Evolutionary conservation across 2,797 vertebrate genomes (phyloP), one percentile per base, ranked within the genome.

Genomic region (Ibycter americanus): DNA sequence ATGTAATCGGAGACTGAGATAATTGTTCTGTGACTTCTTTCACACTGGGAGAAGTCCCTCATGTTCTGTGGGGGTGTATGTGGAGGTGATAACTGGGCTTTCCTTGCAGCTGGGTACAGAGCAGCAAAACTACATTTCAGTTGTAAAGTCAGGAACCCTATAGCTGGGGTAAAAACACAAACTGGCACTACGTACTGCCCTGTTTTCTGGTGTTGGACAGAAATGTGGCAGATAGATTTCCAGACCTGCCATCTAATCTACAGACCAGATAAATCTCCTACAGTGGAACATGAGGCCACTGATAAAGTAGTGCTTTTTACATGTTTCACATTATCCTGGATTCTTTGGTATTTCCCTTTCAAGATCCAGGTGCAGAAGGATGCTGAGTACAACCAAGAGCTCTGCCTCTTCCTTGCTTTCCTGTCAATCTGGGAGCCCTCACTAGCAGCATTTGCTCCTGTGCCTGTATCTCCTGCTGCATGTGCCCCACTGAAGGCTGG

Each of bases 251-350:
- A 1, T 5, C 65, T 73, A 6, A 49, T 16, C 18, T 73, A 4
- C 22, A 66, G 32, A 40, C 21, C 26, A 34, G 42, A 27, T 36
- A 26, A 68, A 54, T 20, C 32, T 62, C 31, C 42, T 13, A 6
- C 29, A 16, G 7, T 1, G 5, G 8, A 46, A 3, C 7, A 6
- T 4, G 6, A 55, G 17, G 54, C n/a, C 5, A 6, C 31, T 71
- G 59, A 5, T 9, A 14, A 38, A 36, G 6, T 6, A 38, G 29
- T 61, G 32, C 23, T n/a, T 29, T 58, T 31, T 5, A 6, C 36
- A 15, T 0, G 0, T 61, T 46, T 49, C 21, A 2, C 0, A 0
- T n/a, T 44, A 16, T 38, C 27, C 27, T 77, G 31, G 26, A 9
- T 31, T 67, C 5, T 4, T 2, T 66, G 55, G 15, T 32, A 25